Base-by-base conservation (phyloP, 2,113 vertebrate genomes). In the Notarius quadriscutis region DNA sequence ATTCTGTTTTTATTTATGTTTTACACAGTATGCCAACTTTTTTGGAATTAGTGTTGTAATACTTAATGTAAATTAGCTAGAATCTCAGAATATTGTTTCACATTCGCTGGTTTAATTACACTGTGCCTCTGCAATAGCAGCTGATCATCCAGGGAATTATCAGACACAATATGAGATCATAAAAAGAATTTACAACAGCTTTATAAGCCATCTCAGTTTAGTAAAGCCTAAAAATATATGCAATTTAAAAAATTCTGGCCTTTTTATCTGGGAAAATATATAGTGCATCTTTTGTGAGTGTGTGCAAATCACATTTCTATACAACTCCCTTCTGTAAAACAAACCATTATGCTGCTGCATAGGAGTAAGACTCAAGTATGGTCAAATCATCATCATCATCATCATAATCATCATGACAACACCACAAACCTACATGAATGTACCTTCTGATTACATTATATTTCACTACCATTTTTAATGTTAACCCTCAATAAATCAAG, bases 121-220 rank as follows among this genome's bases (percentile, higher is more conserved):
- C 27, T 60, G 67, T 10, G 17, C 34, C 34, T 34, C 34, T 34
- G 41, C 53, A 55, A 55, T 55, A 74, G 53, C 55, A 74, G 67
- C 48, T 50, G 4, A 62, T 57, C 71, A 50, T n/a, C 22, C 71
- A n/a, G 57, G 27, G 30, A 60, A 60, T 30, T 18, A 51, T 27
- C 83, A 34, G 17, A 51, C 17, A 62, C 30, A 63, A 88, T 80
- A 78, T 74, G 53, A 55, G 53, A 11, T 55, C 53, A 55, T 55
- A 85, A 84, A 87, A 57, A 50, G 82, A 55, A 48, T 58, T 78
- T 90, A 89, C 91, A 82, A 90, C 55, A 62, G 87, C 81, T 72
- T 80, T 78, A 89, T 81, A 89, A 88, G 89, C 91, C 88, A 89
- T 93, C 90, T 87, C 84, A 88, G 85, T 89, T 85, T 85, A 65